Evolutionary conservation across 2,797 vertebrate species (phyloP).

Genomic region (Micromesistius poutassou): DNA sequence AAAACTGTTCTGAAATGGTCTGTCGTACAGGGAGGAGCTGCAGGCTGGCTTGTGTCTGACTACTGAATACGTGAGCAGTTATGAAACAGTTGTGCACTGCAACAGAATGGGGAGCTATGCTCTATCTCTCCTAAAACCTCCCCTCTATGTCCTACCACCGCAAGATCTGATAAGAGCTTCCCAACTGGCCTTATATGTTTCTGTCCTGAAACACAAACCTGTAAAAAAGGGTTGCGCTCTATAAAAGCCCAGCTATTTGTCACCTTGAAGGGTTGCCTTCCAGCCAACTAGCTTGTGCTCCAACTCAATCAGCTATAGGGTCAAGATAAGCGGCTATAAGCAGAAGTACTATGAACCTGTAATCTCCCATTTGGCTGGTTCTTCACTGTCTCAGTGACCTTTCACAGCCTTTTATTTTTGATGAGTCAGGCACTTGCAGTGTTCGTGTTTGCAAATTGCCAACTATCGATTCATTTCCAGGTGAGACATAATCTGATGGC

Average conservation of each 20-base stretch:
- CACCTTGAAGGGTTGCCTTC: not conserved
- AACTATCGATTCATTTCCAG: conserved; percentile 48
- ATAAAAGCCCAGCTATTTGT: too few relatives aligned
- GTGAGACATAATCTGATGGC: conserved; percentile 46
- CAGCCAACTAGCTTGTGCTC: not conserved
- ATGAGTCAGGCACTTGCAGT: not conserved
- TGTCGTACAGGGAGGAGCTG: not conserved
- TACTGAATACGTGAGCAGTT: not conserved
- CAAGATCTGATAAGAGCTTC: not conserved
- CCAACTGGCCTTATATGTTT: not conserved
- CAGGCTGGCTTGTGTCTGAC: not conserved
- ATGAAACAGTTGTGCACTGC: not conserved
- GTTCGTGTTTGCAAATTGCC: conserved; percentile 27
- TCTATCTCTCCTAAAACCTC: not conserved
- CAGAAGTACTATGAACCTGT: not conserved
- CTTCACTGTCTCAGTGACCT: not conserved
- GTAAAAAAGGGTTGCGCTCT: not conserved
- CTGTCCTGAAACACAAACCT: not conserved
- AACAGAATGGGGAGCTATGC: conserved; percentile 2
- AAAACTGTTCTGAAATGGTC: conserved; percentile 1
- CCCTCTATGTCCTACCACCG: not conserved
- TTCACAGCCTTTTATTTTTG: not conserved
- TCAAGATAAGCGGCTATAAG: not conserved
- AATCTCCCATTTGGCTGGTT: not conserved
- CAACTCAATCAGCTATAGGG: not conserved